Conservation (phyloP, 2,797 vertebrate genomes). For the Melanotaenia parkinsoni region DNA sequence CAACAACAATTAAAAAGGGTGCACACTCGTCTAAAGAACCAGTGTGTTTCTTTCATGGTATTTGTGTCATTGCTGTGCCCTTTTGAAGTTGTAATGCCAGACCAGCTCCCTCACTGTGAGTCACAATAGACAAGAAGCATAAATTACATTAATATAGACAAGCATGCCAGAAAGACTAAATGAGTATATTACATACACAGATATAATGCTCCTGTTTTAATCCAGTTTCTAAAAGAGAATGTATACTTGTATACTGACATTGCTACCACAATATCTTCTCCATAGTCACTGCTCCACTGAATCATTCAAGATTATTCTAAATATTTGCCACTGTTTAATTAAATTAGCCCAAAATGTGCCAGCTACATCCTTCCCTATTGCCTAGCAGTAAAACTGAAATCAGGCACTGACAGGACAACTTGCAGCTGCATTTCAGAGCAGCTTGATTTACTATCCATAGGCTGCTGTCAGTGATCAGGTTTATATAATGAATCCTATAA, state of each 20-base stretch:
- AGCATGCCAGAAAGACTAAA: not conserved
- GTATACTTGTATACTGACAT: not conserved
- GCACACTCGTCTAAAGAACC: constrained; percentile 2
- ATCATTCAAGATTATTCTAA: not conserved
- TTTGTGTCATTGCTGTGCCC: constrained; percentile 5
- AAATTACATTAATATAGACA: constrained; percentile 8
- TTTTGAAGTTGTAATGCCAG: constrained; percentile 13
- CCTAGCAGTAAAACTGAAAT: constrained; percentile 28
- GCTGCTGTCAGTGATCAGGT: constrained; percentile 64
- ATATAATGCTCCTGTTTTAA: not conserved
- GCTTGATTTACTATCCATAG: constrained; percentile 59
- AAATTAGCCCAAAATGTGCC: constrained; percentile 17
- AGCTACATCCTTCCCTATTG: constrained; percentile 26
- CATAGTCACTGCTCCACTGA: not conserved
- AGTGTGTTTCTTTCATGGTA: constrained; percentile 11
- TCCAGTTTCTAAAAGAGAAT: not conserved
- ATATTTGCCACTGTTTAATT: constrained; percentile 15
- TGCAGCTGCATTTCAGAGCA: constrained; percentile 46
- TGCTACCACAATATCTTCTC: constrained; percentile 7
- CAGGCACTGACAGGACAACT: constrained; percentile 46
- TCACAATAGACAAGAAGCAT: constrained; percentile 13
- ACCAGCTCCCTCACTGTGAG: constrained; percentile 17
- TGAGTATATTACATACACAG: not conserved
- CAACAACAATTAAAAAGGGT: constrained; percentile 37
- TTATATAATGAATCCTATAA: constrained; percentile 72